phyloP scores from a whole-genome alignment of 2,888 invertebrate genomes.

The Agrotis clavis region DNA sequence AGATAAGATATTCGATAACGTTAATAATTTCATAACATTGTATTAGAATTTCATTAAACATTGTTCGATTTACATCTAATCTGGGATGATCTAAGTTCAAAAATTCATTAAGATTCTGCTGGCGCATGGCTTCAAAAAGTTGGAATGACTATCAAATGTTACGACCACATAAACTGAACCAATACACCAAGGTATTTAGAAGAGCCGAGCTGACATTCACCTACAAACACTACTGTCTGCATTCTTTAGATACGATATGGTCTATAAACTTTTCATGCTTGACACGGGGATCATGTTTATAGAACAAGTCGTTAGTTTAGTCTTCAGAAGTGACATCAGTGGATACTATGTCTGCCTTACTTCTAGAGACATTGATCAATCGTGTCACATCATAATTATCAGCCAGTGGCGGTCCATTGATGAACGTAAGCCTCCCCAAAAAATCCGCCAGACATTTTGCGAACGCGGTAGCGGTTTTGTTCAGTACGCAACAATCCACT shows the following conservation, averaged over 20 bases:
- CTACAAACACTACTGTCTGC: slow-evolving; percentile 6
- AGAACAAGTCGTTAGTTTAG: slow-evolving; percentile 2
- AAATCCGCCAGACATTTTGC: no score
- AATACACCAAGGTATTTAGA: slow-evolving; percentile 20
- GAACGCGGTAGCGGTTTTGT: no score
- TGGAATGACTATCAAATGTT: neutral
- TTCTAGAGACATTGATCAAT: neutral
- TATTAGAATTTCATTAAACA: neutral
- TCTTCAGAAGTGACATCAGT: slow-evolving; percentile 6
- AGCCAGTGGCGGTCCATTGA: neutral
- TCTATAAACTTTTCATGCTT: slow-evolving; percentile 9
- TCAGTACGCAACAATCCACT: no score
- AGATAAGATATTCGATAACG: slow-evolving; percentile 13
- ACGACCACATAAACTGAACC: slow-evolving; percentile 16
- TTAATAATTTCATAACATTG: slow-evolving; percentile 8
- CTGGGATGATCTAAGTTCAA: no score
- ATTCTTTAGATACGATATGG: slow-evolving; percentile 3
- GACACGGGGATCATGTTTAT: slow-evolving; percentile 22
- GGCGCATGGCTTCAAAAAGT: neutral
- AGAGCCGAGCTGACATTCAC: neutral
- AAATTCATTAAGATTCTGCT: neutral
- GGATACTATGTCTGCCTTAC: neutral
- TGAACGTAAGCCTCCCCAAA: no score
- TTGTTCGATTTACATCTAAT: no score
- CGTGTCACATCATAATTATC: no score